Conservation (phyloP, 2,797 vertebrate genomes). For the Danio aesculapii region DNA sequence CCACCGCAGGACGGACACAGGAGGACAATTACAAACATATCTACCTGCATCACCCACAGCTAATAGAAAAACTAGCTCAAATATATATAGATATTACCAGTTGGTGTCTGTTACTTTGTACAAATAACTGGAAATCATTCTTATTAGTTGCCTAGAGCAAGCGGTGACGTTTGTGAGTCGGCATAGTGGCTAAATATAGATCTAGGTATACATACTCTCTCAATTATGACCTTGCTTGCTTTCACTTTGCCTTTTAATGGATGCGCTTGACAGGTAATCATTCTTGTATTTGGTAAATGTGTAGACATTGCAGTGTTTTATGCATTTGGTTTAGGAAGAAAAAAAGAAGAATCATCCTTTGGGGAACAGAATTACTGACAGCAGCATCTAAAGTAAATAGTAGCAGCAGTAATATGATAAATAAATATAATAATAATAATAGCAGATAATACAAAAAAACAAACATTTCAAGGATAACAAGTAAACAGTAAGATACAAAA, state of each 20-base stretch:
- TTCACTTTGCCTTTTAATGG: constrained; percentile 11
- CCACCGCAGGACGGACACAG: constrained; percentile 68
- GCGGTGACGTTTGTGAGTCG: constrained; percentile 53
- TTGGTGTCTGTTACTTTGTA: constrained; percentile 15
- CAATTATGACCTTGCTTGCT: constrained; percentile 11
- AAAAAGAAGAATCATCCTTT: constrained; percentile 75
- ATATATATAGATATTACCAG: constrained; percentile 50
- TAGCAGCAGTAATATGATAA: constrained; percentile 81
- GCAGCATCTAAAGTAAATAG: constrained; percentile 80
- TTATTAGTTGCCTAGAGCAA: constrained; percentile 49
- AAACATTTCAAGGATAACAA: constrained; percentile 54
- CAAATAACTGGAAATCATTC: constrained; percentile 27
- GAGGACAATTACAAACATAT: constrained; percentile 38
- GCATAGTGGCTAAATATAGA: constrained; percentile 32
- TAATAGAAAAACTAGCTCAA: constrained; percentile 34
- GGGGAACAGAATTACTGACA: constrained; percentile 74
- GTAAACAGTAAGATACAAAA: constrained; percentile 62
- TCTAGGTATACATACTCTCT: constrained; percentile 47
- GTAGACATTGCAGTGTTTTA: constrained; percentile 78
- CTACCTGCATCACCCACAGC: constrained; percentile 19
- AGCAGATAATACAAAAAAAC: constrained; percentile 61
- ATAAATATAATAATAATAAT: constrained; percentile 71
- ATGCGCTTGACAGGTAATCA: constrained; percentile 66
- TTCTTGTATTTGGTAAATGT: constrained; percentile 79
- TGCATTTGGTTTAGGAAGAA: constrained; percentile 76